Evolutionary conservation across 2,113 vertebrate genomes (phyloP).

Genomic region (Nansenia antarctica): DNA sequence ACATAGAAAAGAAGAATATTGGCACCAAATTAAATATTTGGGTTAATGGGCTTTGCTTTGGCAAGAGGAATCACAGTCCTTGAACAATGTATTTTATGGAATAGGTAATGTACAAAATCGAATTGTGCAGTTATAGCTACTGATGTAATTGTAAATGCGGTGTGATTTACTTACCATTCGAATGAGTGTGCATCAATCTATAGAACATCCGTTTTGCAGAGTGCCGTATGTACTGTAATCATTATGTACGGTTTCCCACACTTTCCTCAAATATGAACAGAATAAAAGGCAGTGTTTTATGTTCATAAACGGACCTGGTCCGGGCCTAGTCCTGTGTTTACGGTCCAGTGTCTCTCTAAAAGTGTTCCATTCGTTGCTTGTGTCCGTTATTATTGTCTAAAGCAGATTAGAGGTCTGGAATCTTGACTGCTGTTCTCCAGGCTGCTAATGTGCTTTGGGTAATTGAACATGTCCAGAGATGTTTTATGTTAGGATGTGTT

Average conservation of each 20-base stretch:
- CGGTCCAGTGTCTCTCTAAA: conserved; percentile 45
- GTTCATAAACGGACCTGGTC: neutral
- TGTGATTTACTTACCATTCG: neutral
- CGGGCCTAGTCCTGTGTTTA: conserved; percentile 64
- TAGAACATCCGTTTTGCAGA: neutral
- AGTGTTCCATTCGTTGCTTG: conserved; percentile 14
- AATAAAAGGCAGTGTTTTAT: neutral
- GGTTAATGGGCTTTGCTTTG: conserved; percentile 25
- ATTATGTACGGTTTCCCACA: no score
- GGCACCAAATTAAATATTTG: conserved; percentile 44
- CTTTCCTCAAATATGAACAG: no score
- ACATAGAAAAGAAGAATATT: conserved; percentile 28
- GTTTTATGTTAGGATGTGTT: conserved; percentile 79
- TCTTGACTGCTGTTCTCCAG: conserved; percentile 41
- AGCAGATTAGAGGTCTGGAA: conserved; percentile 47
- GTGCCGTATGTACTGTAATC: neutral
- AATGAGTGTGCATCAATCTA: neutral
- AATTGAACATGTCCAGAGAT: conserved; percentile 73
- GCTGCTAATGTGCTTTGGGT: conserved; percentile 74
- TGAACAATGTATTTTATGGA: conserved; percentile 14
- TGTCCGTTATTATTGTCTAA: conserved; percentile 40
- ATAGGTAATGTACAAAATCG: conserved; percentile 3
- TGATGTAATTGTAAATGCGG: neutral
- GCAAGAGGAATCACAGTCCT: conserved; percentile 21
- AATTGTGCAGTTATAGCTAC: no score